Base-by-base conservation (phyloP, 2,888 invertebrate genomes). In the Drosophila atroscutellata region DNA sequence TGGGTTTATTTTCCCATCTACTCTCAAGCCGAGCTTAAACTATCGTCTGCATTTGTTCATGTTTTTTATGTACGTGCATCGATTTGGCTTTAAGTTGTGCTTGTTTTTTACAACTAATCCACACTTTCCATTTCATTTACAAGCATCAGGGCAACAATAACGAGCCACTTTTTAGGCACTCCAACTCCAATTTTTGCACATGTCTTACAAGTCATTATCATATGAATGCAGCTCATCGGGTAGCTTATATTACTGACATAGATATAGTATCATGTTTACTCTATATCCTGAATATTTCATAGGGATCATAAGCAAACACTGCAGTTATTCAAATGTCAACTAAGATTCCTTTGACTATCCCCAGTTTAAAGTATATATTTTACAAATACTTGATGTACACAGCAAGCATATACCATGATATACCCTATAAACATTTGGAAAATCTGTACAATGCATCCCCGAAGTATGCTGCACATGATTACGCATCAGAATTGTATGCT, bases 121-220 rank as follows among this genome's bases (percentile, higher is more conserved):
- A 75, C 80, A 82, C 87, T 87, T 87, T 87, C 87, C 88, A 87
- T 87, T 83, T 83, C 77, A 73, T 78, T 75, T 75, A 2, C 26
- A 26, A 26, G 26, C 26, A 26, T 26, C 26, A 26, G 39, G n/a
- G 39, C 42, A 42, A 42, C 42, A 42, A 13, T 42, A 45, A 28
- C 34, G 15, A 51, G 34, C 52, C 62, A 64, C 42, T 49, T 45
- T 61, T 45, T 26, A 37, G 34, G 11, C 24, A 45, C n/a, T 28
- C n/a, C 50, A 67, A 45, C n/a, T 28, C n/a, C 50, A 67, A 32
- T 34, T 37, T 34, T 39, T 26, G 51, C 77, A 64, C 64, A 55
- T 45, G 50, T 52, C 28, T 51, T 50, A 9, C 7, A 45, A 47
- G 9, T 32, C 58, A 61, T 55, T 42, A 39, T 51, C 59, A 50